Percentiles rank a stretch among this genome's conserved stretches.
Conservation (phyloP, 1,140 invertebrate genomes). For the Atta cephalotes region DNA sequence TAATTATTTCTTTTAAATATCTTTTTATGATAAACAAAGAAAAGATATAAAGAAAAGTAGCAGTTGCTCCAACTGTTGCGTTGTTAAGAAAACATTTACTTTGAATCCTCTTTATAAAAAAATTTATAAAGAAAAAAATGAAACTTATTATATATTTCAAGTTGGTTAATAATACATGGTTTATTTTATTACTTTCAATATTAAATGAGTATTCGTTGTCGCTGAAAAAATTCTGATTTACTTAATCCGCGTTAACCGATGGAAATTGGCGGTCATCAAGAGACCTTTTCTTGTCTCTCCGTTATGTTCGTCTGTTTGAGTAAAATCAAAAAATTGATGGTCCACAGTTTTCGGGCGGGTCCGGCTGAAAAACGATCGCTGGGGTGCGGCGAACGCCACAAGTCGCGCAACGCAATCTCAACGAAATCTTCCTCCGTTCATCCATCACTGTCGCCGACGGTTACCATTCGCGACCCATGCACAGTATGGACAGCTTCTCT, state of each 20-base stretch:
- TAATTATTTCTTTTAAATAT: constrained; percentile 13
- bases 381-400: not conserved
- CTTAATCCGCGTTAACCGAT: constrained; percentile 22
- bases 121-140: not conserved
- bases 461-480: constrained; percentile 35
- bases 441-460: constrained; percentile 50
- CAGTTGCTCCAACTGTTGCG: not conserved
- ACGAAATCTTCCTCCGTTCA: constrained; percentile 53
- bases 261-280: constrained; percentile 24
- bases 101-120: not conserved
- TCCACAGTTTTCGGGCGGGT: constrained; percentile 18
- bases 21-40: not conserved
- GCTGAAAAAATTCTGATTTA: constrained; percentile 2
- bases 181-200: not conserved
- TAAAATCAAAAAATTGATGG: constrained; percentile 40
- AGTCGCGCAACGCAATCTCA: constrained; percentile 47
- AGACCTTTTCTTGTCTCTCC: not conserved
- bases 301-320: constrained; percentile 9
- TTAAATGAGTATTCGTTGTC: not conserved
- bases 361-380: constrained; percentile 22
- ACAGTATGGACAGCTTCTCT: constrained; percentile 45
- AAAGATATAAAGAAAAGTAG: not conserved
- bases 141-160: not conserved
- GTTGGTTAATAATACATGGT: not conserved
- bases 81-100: not conserved